Percentiles rank a stretch among this genome's conserved stretches.
Evolutionary conservation across 2,797 vertebrate genomes (phyloP).

Genomic region (Apodemus agrarius): DNA sequence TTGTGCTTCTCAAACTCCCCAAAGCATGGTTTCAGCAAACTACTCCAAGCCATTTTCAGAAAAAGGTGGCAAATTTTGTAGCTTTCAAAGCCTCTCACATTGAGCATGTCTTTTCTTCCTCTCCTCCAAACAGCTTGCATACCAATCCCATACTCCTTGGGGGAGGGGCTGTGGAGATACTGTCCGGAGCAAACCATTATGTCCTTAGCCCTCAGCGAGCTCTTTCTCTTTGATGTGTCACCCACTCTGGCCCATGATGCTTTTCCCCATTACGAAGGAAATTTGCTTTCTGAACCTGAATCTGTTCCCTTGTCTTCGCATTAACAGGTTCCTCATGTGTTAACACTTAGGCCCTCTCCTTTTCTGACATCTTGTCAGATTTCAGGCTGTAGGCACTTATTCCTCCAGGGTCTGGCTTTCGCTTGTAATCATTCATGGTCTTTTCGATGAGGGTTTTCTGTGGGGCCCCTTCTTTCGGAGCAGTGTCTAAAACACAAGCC

Average conservation of each 20-base stretch:
- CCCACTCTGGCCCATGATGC: not conserved
- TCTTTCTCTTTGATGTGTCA: conserved; percentile 54
- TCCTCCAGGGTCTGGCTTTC: not conserved
- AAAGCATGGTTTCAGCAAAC: conserved; percentile 27
- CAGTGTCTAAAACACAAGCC: not conserved
- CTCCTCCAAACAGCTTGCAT: not conserved
- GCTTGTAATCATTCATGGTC: not conserved
- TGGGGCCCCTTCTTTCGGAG: not conserved
- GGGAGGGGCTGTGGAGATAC: not conserved
- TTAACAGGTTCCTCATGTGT: conserved; percentile 1
- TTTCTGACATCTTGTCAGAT: conserved; percentile 21
- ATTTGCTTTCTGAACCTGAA: conserved; percentile 16
- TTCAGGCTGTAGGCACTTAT: conserved; percentile 12
- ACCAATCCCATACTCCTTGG: conserved; percentile 25
- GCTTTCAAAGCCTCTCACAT: conserved; percentile 26
- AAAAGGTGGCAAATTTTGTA: conserved; percentile 37
- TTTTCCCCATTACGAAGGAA: conserved; percentile 16
- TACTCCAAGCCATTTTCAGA: not conserved
- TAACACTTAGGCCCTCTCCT: conserved; percentile 50
- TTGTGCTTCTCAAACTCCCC: not conserved
- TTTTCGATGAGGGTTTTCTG: not conserved
- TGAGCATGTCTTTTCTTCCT: not conserved
- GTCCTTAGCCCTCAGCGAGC: conserved; percentile 11
- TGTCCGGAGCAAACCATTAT: conserved; percentile 18
- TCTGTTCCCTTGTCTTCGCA: conserved; percentile 44